Base-by-base conservation (phyloP, 2,113 vertebrate genomes). In the Gambusia affinis region DNA sequence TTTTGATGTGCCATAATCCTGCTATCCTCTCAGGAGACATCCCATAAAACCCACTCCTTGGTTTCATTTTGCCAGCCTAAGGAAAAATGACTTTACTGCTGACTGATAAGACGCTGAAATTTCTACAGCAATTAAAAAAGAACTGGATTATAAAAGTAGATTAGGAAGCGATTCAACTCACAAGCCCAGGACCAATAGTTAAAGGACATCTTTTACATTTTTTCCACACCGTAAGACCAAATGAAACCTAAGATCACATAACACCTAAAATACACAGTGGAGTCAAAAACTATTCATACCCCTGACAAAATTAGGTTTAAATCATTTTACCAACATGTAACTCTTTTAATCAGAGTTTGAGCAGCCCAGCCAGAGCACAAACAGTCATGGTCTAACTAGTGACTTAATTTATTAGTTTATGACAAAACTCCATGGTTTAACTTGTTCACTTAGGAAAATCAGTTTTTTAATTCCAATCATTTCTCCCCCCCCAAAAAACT, bases 1-100 rank as follows among this genome's bases (percentile, higher is more conserved):
- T 60, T 66, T 31, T 57, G 15, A 60, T 60, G 63, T 60, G 60
- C 69, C 72, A 70, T 72, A 64, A 75, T 79, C 63, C 73, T 22
- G 35, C 67, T 44, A 10, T 30, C 12, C 27, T 60, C 70, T 79
- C 65, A 8, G 15, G 67, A 75, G 67, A 64, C 6, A 24, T 79
- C 30, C 54, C 73, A 79, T 3, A 3, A 64, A 63, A 39, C 0
- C 60, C 30, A 27, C 66, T 27, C 17, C 66, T 65, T 29, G 17
- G 22, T 61, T n/a, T 69, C n/a, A n/a, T 76, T 57, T 75, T 19
- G 39, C 42, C 3, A 10, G 37, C 63, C 37, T 68, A 66, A 29
- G 37, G 28, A 42, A 42, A 66, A 51, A 24, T 37, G 63, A 61
- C 30, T 24, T 42, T 37, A 12, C 19, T 11, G 42, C 74, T 71